phyloP scores from a whole-genome alignment of 2,888 invertebrate genomes.

The Tenthredo mesomela region DNA sequence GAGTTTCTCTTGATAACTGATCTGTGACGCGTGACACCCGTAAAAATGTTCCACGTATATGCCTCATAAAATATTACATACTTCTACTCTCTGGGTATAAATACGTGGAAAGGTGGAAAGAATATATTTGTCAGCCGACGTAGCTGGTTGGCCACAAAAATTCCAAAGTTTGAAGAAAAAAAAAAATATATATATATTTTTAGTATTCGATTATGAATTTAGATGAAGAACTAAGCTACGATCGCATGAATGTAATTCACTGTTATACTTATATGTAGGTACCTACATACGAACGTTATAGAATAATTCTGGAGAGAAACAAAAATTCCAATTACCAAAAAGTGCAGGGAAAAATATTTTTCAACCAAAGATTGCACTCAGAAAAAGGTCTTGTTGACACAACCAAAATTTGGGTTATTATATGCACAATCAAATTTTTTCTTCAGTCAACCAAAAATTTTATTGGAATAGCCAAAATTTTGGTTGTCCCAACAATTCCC shows the following conservation, averaged over 20 bases:
- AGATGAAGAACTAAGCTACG: not conserved
- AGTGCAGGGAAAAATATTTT: too few relatives aligned
- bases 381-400: too few relatives aligned
- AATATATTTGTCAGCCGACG: slow-evolving; percentile 20
- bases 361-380: too few relatives aligned
- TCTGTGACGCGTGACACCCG: slow-evolving; percentile 45
- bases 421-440: too few relatives aligned
- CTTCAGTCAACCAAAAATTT: too few relatives aligned
- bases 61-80: slow-evolving; percentile 43
- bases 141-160: not conserved
- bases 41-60: slow-evolving; percentile 41
- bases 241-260: not conserved
- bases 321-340: not conserved
- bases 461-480: too few relatives aligned
- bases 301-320: not conserved
- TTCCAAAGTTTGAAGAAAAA: not conserved
- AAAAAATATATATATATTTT: too few relatives aligned
- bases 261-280: not conserved
- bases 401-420: too few relatives aligned
- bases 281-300: not conserved
- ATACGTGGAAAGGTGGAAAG: slow-evolving; percentile 36
- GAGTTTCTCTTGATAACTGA: slow-evolving; percentile 44
- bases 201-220: not conserved
- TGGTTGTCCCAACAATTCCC: too few relatives aligned
- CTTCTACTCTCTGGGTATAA: slow-evolving; percentile 2